Evolutionary conservation across 2,888 invertebrate species (phyloP).

Genomic region (Drosophila conformis): DNA sequence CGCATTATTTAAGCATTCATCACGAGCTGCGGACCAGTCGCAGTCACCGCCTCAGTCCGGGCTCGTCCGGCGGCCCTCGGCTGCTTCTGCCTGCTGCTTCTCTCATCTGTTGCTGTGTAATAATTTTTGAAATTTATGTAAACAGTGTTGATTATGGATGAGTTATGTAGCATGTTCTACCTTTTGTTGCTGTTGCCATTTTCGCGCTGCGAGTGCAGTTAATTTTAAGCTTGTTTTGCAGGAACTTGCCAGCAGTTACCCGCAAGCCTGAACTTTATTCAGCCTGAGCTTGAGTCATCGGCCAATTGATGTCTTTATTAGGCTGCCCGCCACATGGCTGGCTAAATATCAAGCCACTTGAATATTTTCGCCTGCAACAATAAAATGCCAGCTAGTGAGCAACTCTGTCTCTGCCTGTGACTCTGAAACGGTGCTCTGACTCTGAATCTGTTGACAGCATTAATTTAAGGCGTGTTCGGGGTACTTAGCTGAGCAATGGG

Average conservation of each 20-base stretch:
- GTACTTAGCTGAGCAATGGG: constrained; percentile 56
- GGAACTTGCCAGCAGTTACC: constrained; percentile 33
- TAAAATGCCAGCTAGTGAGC: constrained; percentile 59
- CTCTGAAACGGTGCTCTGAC: constrained; percentile 25
- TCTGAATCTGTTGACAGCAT: constrained; percentile 41
- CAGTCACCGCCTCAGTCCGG: constrained; percentile 8
- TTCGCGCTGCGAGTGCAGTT: constrained; percentile 60
- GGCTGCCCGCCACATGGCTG: constrained; percentile 39
- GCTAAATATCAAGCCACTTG: constrained; percentile 56
- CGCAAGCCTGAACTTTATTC: constrained; percentile 8
- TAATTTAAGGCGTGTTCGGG: constrained; percentile 60
- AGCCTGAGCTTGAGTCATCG: constrained; percentile 63
- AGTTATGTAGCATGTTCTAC: constrained; percentile 77
- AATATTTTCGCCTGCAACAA: constrained; percentile 45
- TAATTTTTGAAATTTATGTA: constrained; percentile 80
- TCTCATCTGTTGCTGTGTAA: constrained; percentile 66
- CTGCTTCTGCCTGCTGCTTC: constrained; percentile 15
- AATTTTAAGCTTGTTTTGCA: constrained; percentile 74
- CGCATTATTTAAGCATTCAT: constrained; percentile 82
- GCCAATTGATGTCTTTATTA: constrained; percentile 76
- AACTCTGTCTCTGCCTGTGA: constrained; percentile 24
- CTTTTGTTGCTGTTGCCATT: constrained; percentile 64
- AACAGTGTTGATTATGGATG: constrained; percentile 81
- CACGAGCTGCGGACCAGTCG: constrained; percentile 60
- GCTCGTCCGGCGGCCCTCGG: constrained; percentile 17